phyloP scores from a whole-genome alignment of 2,888 invertebrate species.

The Volucella inanis region DNA sequence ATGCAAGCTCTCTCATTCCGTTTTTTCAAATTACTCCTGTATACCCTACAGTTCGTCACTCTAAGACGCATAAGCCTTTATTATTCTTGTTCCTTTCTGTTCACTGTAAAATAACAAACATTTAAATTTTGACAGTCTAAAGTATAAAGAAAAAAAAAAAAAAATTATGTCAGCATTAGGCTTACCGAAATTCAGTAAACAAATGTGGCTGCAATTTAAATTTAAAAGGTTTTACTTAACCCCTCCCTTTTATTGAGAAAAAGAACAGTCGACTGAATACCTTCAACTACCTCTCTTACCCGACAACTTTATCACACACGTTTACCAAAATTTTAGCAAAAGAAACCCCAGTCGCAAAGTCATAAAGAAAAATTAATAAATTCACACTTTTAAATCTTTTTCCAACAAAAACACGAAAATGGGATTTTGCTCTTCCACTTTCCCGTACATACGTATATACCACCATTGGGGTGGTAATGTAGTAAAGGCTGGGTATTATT shows the following conservation, averaged over 20 bases:
- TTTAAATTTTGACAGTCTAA: no score
- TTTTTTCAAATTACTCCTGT: no score
- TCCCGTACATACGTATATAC: not conserved
- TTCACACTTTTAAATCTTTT: conserved; percentile 73
- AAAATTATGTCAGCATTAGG: conserved; percentile 15
- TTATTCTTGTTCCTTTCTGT: no score
- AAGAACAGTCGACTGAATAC: conserved; percentile 6
- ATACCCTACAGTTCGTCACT: no score
- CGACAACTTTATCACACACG: not conserved
- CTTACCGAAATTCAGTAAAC: conserved; percentile 48
- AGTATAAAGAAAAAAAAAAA: conserved; percentile 34
- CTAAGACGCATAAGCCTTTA: no score
- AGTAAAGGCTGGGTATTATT: no score
- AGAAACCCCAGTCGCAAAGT: conserved; percentile 34
- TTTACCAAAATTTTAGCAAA: conserved; percentile 10
- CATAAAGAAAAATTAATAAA: conserved; percentile 74
- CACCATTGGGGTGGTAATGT: not conserved
- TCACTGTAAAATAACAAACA: no score
- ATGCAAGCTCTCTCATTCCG: no score
- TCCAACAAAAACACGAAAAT: conserved; percentile 51
- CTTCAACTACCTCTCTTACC: conserved; percentile 12
- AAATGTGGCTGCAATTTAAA: conserved; percentile 61
- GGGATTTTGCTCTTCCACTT: conserved; percentile 9
- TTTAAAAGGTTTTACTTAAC: conserved; percentile 7
- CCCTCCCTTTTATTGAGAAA: not conserved